phyloP scores from a whole-genome alignment of 2,888 invertebrate genomes.

The Lacanobia wlatinum region DNA sequence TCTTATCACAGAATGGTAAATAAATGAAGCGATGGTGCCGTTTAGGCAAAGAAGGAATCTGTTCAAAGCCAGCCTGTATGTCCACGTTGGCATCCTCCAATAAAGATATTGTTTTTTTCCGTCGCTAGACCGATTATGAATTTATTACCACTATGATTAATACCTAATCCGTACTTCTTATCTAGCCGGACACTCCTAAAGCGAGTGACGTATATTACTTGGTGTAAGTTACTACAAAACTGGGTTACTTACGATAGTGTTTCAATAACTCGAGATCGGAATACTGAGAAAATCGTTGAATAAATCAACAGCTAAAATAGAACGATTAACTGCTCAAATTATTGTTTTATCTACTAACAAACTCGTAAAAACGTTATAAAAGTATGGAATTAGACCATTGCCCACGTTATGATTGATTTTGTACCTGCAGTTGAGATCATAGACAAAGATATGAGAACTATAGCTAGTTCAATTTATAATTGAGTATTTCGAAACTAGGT shows the following conservation, averaged over 20 bases:
- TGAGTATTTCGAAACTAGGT: slow-evolving; percentile 16
- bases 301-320: slow-evolving; percentile 47
- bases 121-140: background rate
- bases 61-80: background rate
- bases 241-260: slow-evolving; percentile 63
- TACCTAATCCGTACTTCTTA: slow-evolving; percentile 49
- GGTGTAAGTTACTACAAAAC: slow-evolving; percentile 46
- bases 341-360: slow-evolving; percentile 27
- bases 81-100: background rate
- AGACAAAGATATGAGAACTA: slow-evolving; percentile 26
- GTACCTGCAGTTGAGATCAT: slow-evolving; percentile 41
- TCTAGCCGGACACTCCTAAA: slow-evolving; percentile 59
- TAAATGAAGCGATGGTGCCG: background rate
- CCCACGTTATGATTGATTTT: slow-evolving; percentile 36
- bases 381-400: slow-evolving; percentile 26
- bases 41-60: slow-evolving; percentile 4
- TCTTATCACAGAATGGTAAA: slow-evolving; percentile 19
- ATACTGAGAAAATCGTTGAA: slow-evolving; percentile 47
- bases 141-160: slow-evolving; percentile 15
- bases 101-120: background rate
- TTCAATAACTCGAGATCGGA: slow-evolving; percentile 53
- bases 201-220: slow-evolving; percentile 54
- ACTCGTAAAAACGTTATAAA: slow-evolving; percentile 41
- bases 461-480: background rate
- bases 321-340: slow-evolving; percentile 48